Base-by-base conservation (phyloP, 2,888 invertebrate species). In the Papilio gigon region DNA sequence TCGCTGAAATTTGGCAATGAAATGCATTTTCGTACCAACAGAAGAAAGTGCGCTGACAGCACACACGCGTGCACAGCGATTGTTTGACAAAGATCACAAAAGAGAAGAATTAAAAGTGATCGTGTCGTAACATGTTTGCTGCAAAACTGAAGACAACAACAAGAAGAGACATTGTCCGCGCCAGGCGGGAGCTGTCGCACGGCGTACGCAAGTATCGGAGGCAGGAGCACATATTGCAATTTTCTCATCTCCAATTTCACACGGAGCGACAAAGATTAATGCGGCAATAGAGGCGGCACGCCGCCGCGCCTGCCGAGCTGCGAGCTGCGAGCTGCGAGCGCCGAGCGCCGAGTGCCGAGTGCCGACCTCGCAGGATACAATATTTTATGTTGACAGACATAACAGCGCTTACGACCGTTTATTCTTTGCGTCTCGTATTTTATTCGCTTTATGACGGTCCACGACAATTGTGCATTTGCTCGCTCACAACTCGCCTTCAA, bases 371-470 rank as follows among this genome's bases (percentile, higher is more conserved):
- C 90, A 91, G 91, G 91, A 91, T 91, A 89, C 89, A 88, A 92
- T 91, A 91, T 91, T 90, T 91, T 89, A 92, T 84, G 89, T 89
- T 90, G 92, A 91, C 91, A 91, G 92, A 90, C 90, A 87, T 90
- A 90, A 90, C 90, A 90, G 85, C 89, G 87, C 88, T 90, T 91
- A 91, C 89, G 87, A 90, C 83, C 91, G 88, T 89, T 92, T 90
- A 91, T 91, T 91, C 91, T 91, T 92, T 90, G 90, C 89, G 90
- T 87, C 88, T 86, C 90, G 90, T 92, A 91, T 91, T 91, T 92
- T 92, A 91, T 91, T 90, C 89, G 89, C 89, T 92, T 91, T 91
- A 91, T 91, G 91, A 92, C 90, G 89, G 87, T 83, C 85, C 78
- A 79, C 77, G 75, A 80, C 84, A 80, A 83, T 70, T 74, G 72